phyloP scores from a whole-genome alignment of 2,797 vertebrate genomes.

The Anguilla obscura region DNA sequence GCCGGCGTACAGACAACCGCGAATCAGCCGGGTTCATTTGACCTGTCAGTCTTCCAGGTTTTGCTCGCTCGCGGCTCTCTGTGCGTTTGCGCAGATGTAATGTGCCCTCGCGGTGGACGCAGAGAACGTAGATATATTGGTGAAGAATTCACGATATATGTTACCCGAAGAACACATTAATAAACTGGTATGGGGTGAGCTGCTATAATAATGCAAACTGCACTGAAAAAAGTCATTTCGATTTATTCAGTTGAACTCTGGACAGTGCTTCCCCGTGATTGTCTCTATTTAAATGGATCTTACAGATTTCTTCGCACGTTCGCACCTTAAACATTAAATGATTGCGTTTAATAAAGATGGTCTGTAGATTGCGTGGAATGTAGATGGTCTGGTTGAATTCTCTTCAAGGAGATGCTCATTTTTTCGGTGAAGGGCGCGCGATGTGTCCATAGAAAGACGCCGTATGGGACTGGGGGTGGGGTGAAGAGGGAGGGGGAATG shows the following conservation, averaged over 20 bases:
- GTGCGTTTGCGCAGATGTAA: background rate
- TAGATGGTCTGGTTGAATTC: too few relatives aligned
- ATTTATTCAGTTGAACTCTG: background rate
- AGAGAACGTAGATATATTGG: background rate
- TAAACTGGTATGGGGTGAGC: background rate
- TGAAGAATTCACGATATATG: background rate
- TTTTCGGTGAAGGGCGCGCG: too few relatives aligned
- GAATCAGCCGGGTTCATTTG: constrained; percentile 18
- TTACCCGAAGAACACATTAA: background rate
- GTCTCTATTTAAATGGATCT: background rate
- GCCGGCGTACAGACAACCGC: background rate
- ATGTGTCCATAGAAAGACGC: background rate
- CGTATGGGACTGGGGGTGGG: constrained; percentile 3
- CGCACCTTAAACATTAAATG: background rate
- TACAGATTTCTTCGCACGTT: background rate
- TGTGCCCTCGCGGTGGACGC: background rate
- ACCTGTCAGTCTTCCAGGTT: background rate
- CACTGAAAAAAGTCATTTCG: too few relatives aligned
- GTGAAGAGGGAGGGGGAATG: constrained; percentile 14
- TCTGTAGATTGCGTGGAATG: too few relatives aligned
- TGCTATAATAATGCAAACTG: background rate
- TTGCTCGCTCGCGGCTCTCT: background rate
- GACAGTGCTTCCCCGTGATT: background rate
- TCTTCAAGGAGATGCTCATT: too few relatives aligned
- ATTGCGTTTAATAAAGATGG: too few relatives aligned